Evolutionary conservation across 2,888 invertebrate species (phyloP), one percentile per base, ranked within the genome.

Genomic region (Torymus texanus): DNA sequence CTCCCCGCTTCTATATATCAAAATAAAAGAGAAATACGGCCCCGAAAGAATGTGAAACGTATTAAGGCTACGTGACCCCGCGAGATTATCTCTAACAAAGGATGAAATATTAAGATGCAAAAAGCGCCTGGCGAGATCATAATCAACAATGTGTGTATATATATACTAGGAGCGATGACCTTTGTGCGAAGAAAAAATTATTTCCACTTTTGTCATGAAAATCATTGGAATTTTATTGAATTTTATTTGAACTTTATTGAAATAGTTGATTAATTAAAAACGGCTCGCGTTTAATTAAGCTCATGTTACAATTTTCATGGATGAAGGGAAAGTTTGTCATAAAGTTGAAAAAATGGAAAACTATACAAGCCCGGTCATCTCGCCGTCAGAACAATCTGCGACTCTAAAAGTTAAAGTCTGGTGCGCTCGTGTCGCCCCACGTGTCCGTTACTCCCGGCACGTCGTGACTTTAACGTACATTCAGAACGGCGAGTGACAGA

Each of bases 1-100:
- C 56, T 51, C n/a, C 16, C 68, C 13, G 14, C 24, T 50, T 14
- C 70, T 74, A 41, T 79, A 74, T 63, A 75, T 79, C 74, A 79
- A 79, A 79, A 79, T 79, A 70, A 79, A 74, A 74, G 78, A 70
- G 74, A 79, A 70, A 41, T 74, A 74, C 51, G 63, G 18, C 14
- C 51, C 61, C 61, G 51, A 24, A 78, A 68, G 74, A 78, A 74
- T 78, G 78, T 68, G 62, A 68, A 70, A 74, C 74, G 65, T 70
- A 74, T 74, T 63, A 68, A 58, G 41, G 74, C 53, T 68, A 53
- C 59, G 70, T 67, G 74, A 70, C 58, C 55, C 50, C 68, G 8
- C 41, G 58, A 74, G 78, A 74, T 74, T 63, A 74, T 79, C 74
- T 58, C n/a, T 56, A 68, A 73, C 74, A 67, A 74, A 79, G 63